phyloP scores from a whole-genome alignment of 2,113 vertebrate species.

The Silurus asotus region DNA sequence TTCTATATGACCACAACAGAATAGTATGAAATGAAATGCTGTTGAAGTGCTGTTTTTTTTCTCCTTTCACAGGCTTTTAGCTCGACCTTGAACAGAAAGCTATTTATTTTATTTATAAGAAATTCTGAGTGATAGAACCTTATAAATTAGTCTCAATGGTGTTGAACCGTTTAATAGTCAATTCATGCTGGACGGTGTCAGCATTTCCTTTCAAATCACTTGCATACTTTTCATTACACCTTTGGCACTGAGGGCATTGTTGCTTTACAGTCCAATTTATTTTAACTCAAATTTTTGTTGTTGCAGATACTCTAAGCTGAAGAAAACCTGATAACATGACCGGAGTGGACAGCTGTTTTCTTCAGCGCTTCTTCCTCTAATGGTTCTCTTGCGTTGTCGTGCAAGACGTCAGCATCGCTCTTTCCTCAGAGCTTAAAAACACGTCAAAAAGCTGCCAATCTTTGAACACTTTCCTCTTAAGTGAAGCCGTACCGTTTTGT shows the following conservation, averaged over 20 bases:
- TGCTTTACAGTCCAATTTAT: conserved; percentile 1
- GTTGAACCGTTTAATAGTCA: not conserved
- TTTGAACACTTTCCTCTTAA: conserved; percentile 20
- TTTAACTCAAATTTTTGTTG: conserved; percentile 52
- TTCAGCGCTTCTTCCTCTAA: conserved; percentile 65
- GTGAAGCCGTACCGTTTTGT: conserved; percentile 29
- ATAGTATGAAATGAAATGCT: not conserved
- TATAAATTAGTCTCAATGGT: not conserved
- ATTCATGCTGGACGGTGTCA: conserved; percentile 21
- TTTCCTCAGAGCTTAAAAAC: not conserved
- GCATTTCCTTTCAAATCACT: not conserved
- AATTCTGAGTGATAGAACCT: not conserved
- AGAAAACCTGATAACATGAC: conserved; percentile 74
- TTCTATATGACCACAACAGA: conserved; percentile 37
- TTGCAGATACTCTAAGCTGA: conserved; percentile 68
- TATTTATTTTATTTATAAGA: not conserved
- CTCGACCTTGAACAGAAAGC: not conserved
- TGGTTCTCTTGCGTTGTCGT: conserved; percentile 60
- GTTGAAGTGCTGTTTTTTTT: not conserved
- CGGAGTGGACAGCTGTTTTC: conserved; percentile 72
- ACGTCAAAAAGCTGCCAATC: not conserved
- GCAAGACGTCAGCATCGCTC: conserved; percentile 29
- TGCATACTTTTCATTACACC: conserved; percentile 10
- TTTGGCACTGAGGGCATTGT: not conserved
- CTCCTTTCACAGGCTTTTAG: not conserved